A percentile compares a stretch with the other conserved stretches of the same genome.
phyloP scores from a whole-genome alignment of 2,888 invertebrate genomes.

The Hedychridium roseum region DNA sequence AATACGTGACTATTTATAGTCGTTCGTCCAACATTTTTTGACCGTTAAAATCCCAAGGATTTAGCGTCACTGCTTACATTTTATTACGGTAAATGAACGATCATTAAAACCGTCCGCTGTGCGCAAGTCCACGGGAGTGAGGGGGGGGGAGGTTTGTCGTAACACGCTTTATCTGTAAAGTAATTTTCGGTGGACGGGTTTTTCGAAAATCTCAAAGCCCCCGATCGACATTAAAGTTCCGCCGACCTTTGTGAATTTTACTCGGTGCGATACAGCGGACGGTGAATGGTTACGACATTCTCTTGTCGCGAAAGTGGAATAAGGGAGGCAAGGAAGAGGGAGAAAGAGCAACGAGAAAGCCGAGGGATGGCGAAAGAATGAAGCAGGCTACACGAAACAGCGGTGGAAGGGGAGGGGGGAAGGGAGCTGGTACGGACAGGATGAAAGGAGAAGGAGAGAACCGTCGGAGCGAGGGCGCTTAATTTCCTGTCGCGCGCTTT shows the following conservation, averaged over 20 bases:
- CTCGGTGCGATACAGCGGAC: constrained; percentile 8
- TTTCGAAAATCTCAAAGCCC: too few relatives aligned
- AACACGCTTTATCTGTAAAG: too few relatives aligned
- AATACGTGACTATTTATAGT: too few relatives aligned
- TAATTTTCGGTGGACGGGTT: too few relatives aligned
- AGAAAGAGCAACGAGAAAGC: constrained; percentile 15
- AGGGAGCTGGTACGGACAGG: constrained; percentile 8
- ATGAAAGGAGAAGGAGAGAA: constrained; percentile 10
- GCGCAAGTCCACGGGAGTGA: too few relatives aligned
- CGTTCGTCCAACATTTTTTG: too few relatives aligned
- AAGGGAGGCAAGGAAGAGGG: constrained; percentile 1
- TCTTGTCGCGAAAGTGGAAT: constrained; percentile 9
- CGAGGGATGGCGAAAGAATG: constrained; percentile 6
- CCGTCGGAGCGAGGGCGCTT: constrained; percentile 34
- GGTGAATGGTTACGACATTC: constrained; percentile 24
- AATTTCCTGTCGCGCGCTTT: constrained; percentile 48
- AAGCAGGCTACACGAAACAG: too few relatives aligned
- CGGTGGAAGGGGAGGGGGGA: constrained; percentile 5
- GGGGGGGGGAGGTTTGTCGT: too few relatives aligned
- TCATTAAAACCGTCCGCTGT: too few relatives aligned
- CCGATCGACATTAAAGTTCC: neutral
- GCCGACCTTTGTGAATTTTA: constrained; percentile 34
- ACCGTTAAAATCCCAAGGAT: too few relatives aligned
- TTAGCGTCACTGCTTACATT: too few relatives aligned
- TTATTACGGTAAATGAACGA: too few relatives aligned